Evolutionary conservation across 2,113 vertebrate species (phyloP).

Genomic region (Rhinopomastus cyanomelas): DNA sequence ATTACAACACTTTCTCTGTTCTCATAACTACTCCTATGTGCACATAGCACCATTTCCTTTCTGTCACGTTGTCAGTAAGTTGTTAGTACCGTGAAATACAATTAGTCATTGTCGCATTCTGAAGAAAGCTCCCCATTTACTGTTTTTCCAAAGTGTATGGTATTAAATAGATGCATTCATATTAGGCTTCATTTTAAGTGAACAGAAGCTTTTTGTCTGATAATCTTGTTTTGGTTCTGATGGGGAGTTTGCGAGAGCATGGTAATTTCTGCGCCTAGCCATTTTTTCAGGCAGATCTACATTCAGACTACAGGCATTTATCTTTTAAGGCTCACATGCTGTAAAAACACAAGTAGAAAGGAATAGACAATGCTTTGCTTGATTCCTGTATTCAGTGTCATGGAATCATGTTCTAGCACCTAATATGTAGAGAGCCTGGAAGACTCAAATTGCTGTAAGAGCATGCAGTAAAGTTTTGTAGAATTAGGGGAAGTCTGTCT

Average conservation of each 20-base stretch:
- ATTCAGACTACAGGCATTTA: neutral
- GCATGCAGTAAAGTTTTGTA: neutral
- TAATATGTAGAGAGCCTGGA: neutral
- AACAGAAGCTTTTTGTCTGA: neutral
- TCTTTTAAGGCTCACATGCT: neutral
- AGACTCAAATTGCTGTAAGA: neutral
- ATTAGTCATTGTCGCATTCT: conserved; percentile 15
- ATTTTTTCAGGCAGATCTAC: neutral
- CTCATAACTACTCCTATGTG: neutral
- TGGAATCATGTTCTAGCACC: neutral
- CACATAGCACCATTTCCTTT: conserved; percentile 32
- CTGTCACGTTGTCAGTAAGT: neutral
- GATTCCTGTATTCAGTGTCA: neutral
- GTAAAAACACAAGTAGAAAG: neutral
- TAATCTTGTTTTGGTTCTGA: neutral
- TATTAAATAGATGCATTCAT: neutral
- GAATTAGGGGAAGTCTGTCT: neutral
- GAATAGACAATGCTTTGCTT: neutral
- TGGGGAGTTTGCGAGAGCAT: neutral
- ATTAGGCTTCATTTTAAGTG: conserved; percentile 4
- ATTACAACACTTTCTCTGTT: conserved; percentile 41
- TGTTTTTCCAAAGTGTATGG: neutral
- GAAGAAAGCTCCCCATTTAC: neutral
- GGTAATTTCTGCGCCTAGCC: neutral
- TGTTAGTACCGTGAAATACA: neutral